Base-by-base conservation (phyloP, 2,113 vertebrate genomes). In the Gallinago media region DNA sequence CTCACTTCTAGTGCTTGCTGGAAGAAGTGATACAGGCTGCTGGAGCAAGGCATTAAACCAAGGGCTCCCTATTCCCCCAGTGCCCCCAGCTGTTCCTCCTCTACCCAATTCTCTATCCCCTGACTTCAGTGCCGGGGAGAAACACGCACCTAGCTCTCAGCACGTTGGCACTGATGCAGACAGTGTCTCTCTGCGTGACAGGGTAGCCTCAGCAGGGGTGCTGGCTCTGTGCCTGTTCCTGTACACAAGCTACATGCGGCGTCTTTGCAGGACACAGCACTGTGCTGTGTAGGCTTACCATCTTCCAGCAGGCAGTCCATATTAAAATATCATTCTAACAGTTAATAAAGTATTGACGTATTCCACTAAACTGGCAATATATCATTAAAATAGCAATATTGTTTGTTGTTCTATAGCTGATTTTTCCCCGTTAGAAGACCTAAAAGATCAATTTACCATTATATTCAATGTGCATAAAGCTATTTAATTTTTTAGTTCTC, bases 321-420 rank as follows among this genome's bases (percentile, higher is more conserved):
- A 54, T 25, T n/a, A 44, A 88, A 80, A 46, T 61, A 23, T 9
- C 11, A 29, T 73, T 61, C 29, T 29, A 71, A 55, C n/a, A 77
- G 15, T 62, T 83, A 80, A 66, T 56, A 52, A 76, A 78, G 52
- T 62, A 70, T 6, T 50, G 50, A 40, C 58, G 52, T 85, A 34
- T 65, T 63, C 56, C 40, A 58, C 46, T 49, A 56, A 82, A 85
- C 5, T 61, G 36, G 31, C 20, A 61, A 67, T 32, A 44, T 77
- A 42, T 97, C 58, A 66, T 95, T 96, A 86, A 94, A 89, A 93
- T 61, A 88, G 6, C 49, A 89, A 78, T 85, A 93, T 49, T 76
- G 47, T 59, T 79, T 94, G 61, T 76, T 16, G 31, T 95, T 93
- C 70, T 58, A 88, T 87, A 76, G 49, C 16, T 66, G 44, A 88